These are phyloP conservation scores for Nesoenas mayeri DNA, from an alignment of 2,113 vertebrate species.

Conservation along the genomic window DNA sequence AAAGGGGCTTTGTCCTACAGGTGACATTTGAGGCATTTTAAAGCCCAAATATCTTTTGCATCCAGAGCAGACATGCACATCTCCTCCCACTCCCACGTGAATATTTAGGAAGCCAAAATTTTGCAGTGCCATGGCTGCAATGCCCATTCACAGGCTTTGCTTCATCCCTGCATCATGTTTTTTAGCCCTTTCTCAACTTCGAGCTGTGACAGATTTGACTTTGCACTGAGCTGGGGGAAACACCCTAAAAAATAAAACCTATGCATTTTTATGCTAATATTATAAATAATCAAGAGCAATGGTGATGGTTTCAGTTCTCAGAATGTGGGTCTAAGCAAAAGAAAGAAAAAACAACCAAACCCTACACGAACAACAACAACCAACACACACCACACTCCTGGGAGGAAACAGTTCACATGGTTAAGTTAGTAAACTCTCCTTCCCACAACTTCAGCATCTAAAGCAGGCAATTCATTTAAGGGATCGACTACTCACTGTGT, in stretches of 20 bases:
- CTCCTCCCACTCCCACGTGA: neutral
- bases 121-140: neutral
- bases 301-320: neutral
- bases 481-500: neutral
- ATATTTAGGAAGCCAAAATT: neutral
- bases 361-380: neutral
- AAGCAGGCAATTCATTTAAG: neutral
- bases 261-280: neutral
- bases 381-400: neutral
- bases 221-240: neutral
- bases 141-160: neutral
- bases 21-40: neutral
- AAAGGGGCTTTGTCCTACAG: too few relatives aligned
- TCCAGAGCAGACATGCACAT: neutral
- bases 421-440: neutral
- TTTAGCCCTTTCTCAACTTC: neutral
- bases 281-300: neutral
- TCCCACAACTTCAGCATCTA: neutral
- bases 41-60: neutral
- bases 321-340: neutral
- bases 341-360: neutral
- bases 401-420: neutral
- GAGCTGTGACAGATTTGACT: neutral
- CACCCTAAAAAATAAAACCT: neutral
- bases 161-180: neutral